Base-by-base conservation (phyloP, 2,888 invertebrate species). In the Hartigia nigra region DNA sequence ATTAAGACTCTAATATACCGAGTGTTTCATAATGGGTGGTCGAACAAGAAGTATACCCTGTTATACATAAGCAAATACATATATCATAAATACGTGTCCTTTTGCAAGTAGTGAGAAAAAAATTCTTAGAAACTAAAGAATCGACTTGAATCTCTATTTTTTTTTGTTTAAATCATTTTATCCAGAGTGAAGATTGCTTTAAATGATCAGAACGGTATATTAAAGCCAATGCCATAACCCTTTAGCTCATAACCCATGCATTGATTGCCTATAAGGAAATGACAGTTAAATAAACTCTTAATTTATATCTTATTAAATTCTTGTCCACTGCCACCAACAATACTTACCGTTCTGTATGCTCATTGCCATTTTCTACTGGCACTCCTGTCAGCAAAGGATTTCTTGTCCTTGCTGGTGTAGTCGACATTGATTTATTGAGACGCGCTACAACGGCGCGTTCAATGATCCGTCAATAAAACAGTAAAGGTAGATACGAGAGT, bases 221-320 rank as follows among this genome's bases (percentile, higher is more conserved):
- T 72, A 55, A 55, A 55, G 55, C 55, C 9, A 55, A 14, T 31
- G 74, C 69, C 75, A 75, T 78, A 81, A 79, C 72, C 72, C 77
- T 55, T 37, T 75, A 70, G 70, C 76, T 77, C 80, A 79, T 83
- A 82, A 84, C 82, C 82, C 81, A 79, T 77, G 81, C 86, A 85
- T 86, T 86, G 88, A 90, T 89, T 87, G 87, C 82, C 86, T 82
- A 87, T 87, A 86, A 88, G 88, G 87, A 88, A 88, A 85, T 78
- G 84, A 78, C 84, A 84, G 82, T 80, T 81, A 77, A 81, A 81
- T 77, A 77, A 85, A 86, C 83, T 86, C 86, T 86, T 86, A 87
- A 88, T 88, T 89, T 87, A 89, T 81, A 87, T 86, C 84, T 86
- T 86, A 87, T 87, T 86, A 88, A 86, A 88, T 83, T 85, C 84